Percentiles rank a stretch among this genome's conserved stretches.
These are phyloP conservation scores for Siniperca chuatsi DNA, from an alignment of 2,113 vertebrate genomes.

Conservation along the genomic window DNA sequence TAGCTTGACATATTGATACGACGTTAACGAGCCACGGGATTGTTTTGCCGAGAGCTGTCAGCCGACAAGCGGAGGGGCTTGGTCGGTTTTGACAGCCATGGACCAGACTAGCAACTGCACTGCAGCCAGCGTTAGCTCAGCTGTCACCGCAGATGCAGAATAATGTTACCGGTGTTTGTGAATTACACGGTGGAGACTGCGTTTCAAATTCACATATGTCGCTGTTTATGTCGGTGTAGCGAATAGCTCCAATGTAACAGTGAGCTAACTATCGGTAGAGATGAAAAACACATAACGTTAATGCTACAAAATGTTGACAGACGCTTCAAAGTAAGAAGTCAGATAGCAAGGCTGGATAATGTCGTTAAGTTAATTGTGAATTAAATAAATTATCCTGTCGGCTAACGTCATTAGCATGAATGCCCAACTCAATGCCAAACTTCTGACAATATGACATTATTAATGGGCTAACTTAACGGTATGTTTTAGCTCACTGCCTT, in stretches of 20 bases:
- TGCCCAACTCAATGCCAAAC: background rate
- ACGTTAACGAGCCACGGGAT: background rate
- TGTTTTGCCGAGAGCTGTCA: conserved; percentile 45
- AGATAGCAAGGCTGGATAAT: background rate
- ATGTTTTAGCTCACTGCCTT: background rate
- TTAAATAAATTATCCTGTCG: background rate
- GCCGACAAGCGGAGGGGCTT: conserved; percentile 58
- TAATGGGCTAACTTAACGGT: background rate
- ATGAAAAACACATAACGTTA: background rate
- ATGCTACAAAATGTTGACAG: conserved; percentile 20
- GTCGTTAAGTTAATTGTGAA: conserved; percentile 5
- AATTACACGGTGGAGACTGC: conserved; percentile 28
- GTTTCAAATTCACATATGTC: background rate
- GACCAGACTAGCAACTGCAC: conserved; percentile 69
- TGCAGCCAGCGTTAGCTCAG: conserved; percentile 74
- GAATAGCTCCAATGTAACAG: background rate
- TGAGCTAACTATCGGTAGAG: background rate
- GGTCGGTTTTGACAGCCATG: conserved; percentile 68
- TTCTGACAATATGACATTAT: background rate
- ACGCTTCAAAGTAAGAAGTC: conserved; percentile 4
- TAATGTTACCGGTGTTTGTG: conserved; percentile 46
- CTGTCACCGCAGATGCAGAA: conserved; percentile 68
- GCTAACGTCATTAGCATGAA: conserved; percentile 5
- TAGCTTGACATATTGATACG: background rate
- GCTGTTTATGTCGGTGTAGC: background rate